Evolutionary conservation across 2,113 vertebrate species (phyloP).

Genomic region (Falco punctatus): DNA sequence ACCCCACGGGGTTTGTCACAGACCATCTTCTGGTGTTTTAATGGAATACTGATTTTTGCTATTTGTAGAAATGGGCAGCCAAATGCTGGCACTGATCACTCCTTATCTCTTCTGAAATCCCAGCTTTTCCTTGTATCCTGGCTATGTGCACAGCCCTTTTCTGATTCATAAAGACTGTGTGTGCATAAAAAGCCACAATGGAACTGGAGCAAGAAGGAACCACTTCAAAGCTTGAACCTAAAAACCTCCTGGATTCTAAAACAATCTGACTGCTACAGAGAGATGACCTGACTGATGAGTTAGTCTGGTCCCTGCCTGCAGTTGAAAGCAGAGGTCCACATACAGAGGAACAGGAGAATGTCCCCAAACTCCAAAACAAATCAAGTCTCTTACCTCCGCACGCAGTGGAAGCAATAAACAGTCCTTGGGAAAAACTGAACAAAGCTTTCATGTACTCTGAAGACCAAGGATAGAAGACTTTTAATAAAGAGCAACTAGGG

Average conservation of each 20-base stretch:
- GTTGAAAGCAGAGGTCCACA: neutral
- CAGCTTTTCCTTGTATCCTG: neutral
- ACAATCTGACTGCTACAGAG: neutral
- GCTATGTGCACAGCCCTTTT: neutral
- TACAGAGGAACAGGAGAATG: neutral
- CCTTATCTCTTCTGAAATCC: neutral
- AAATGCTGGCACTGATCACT: neutral
- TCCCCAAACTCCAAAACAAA: neutral
- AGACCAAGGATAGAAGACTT: neutral
- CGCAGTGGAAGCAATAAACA: neutral
- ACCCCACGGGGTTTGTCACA: neutral
- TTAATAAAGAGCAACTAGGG: neutral
- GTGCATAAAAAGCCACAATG: neutral
- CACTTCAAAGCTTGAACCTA: neutral
- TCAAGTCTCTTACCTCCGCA: neutral
- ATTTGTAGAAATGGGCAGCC: accelerated
- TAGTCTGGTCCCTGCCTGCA: neutral
- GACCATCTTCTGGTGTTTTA: neutral
- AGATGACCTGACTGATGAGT: neutral
- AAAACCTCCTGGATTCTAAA: neutral
- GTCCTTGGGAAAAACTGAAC: neutral
- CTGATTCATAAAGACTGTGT: neutral
- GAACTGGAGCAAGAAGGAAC: neutral
- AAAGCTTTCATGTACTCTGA: neutral
- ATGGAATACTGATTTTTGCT: neutral